A percentile compares a stretch with the other conserved stretches of the same genome.
Conservation (phyloP, 2,888 invertebrate genomes). For the Litoditis marina region DNA sequence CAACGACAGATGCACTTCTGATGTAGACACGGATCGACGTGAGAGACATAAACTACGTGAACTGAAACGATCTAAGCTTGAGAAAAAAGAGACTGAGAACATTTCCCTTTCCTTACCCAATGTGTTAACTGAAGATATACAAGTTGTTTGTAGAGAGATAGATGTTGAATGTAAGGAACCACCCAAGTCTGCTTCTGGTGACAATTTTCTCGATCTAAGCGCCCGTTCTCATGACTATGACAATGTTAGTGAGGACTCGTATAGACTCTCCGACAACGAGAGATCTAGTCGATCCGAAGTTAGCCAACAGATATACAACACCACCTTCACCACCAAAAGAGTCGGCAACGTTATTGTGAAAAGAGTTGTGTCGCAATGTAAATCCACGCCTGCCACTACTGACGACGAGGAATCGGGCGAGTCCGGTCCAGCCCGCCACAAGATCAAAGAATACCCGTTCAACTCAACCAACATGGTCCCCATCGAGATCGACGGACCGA, state of each 20-base stretch:
- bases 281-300: constrained; percentile 32
- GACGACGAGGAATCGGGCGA: constrained; percentile 31
- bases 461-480: constrained; percentile 36
- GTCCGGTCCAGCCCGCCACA: neutral
- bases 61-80: neutral
- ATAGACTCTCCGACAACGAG: constrained; percentile 52
- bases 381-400: constrained; percentile 35
- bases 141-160: constrained; percentile 44
- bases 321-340: constrained; percentile 55
- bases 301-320: constrained; percentile 23
- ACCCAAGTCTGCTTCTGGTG: constrained; percentile 54
- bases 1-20: constrained; percentile 24
- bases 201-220: constrained; percentile 50
- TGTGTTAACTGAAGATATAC: constrained; percentile 53
- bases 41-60: neutral
- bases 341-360: constrained; percentile 57
- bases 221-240: constrained; percentile 40
- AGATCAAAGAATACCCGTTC: constrained; percentile 37
- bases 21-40: constrained; percentile 19
- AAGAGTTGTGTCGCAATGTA: constrained; percentile 42
- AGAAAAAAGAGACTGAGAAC: constrained; percentile 11
- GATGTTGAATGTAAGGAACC: constrained; percentile 30
- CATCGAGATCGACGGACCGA: constrained; percentile 56
- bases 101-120: constrained; percentile 59
- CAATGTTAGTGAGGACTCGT: constrained; percentile 57